phyloP scores from a whole-genome alignment of 2,113 vertebrate genomes.

The Larimichthys polyactis region DNA sequence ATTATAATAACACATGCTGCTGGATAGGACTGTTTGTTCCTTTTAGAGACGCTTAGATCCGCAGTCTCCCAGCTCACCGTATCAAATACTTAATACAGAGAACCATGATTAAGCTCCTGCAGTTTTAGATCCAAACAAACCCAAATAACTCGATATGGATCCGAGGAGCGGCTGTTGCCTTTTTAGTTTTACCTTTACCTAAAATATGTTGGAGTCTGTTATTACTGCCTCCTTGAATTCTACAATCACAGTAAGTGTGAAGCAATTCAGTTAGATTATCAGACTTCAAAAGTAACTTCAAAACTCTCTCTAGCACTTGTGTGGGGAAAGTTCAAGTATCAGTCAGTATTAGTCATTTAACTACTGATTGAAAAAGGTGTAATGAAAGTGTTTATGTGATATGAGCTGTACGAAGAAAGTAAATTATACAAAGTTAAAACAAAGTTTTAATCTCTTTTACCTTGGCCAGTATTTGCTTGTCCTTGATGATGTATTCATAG shows the following conservation, averaged over 20 bases:
- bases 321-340: background rate
- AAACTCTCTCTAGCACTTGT: background rate
- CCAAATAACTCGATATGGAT: background rate
- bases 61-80: background rate
- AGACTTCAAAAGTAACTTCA: background rate
- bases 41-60: background rate
- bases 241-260: background rate
- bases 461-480: slow-evolving; percentile 99
- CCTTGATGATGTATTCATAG: slow-evolving; percentile 99
- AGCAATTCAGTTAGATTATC: background rate
- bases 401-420: background rate
- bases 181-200: background rate
- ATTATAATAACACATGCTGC: background rate
- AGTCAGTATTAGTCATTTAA: background rate
- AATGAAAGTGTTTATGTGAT: background rate
- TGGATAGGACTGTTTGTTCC: background rate
- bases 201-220: background rate
- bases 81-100: background rate
- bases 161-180: background rate
- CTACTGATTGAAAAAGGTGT: background rate
- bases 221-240: background rate
- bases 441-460: slow-evolving; percentile 74
- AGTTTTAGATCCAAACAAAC: background rate
- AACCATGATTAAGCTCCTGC: background rate
- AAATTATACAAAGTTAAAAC: background rate